Evolutionary conservation across 2,888 invertebrate genomes (phyloP).

Genomic region (Plagodis pulveraria): DNA sequence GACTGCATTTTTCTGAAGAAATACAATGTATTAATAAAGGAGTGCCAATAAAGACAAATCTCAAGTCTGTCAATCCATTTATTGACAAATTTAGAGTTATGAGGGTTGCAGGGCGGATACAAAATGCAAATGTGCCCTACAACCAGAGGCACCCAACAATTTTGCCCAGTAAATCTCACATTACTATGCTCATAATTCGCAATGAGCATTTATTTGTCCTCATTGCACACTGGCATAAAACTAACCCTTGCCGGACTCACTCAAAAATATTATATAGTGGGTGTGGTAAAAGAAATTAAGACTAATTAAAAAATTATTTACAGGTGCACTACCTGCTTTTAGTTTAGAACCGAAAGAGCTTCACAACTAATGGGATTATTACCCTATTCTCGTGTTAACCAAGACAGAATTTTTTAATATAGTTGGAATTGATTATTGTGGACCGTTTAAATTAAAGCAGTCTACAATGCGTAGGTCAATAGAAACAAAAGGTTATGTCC

Average conservation of each 20-base stretch:
- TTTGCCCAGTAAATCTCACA: neutral
- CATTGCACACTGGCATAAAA: neutral
- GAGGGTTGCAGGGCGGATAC: neutral
- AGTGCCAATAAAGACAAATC: neutral
- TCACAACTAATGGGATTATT: neutral
- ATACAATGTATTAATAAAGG: neutral
- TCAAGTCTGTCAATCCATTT: neutral
- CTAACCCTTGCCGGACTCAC: neutral
- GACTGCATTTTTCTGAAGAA: neutral
- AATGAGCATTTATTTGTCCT: slow-evolving; percentile 3
- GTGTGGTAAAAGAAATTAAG: neutral
- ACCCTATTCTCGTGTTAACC: neutral
- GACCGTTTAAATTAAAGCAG: too few species aligned
- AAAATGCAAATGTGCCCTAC: neutral
- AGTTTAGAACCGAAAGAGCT: neutral
- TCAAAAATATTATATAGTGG: slow-evolving; percentile 2
- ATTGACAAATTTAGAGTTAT: neutral
- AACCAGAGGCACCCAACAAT: slow-evolving; percentile 1
- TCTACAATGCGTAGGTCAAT: too few species aligned
- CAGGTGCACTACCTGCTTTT: neutral
- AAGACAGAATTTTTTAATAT: too few species aligned
- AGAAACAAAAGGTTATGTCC: neutral
- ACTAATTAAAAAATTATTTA: neutral
- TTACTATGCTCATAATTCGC: slow-evolving; percentile 1
- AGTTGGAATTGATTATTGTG: too few species aligned